Conservation (phyloP, 2,797 vertebrate genomes). For the Psittacula echo region DNA sequence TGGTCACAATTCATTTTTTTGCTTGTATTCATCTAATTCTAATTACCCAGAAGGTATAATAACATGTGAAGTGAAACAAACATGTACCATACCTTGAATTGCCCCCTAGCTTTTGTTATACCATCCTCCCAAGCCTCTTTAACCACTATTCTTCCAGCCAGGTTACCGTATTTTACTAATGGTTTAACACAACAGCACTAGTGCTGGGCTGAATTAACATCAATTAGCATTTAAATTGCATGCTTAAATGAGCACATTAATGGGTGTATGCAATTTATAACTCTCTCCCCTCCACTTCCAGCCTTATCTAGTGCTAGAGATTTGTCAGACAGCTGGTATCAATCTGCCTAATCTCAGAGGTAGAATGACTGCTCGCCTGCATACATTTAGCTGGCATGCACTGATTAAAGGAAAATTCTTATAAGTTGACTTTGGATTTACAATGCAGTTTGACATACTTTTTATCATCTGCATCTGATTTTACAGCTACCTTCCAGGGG, state of each 20-base stretch:
- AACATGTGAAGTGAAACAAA: not conserved
- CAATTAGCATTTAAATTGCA: conserved; percentile 73
- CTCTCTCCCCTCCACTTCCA: conserved; percentile 5
- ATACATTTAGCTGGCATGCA: not conserved
- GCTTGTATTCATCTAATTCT: not conserved
- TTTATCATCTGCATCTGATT: conserved; percentile 33
- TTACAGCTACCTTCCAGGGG: conserved; percentile 15
- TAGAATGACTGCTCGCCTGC: conserved; percentile 28
- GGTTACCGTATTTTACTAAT: not conserved
- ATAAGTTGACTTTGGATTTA: conserved; percentile 53
- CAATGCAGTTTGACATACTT: not conserved
- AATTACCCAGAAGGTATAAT: not conserved
- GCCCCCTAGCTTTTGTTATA: not conserved
- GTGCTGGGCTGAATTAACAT: conserved; percentile 55
- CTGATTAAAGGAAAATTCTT: conserved; percentile 54
- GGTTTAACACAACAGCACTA: not conserved
- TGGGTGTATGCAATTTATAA: conserved; percentile 40
- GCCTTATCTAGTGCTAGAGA: conserved; percentile 31
- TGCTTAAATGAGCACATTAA: conserved; percentile 55
- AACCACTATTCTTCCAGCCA: not conserved
- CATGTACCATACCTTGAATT: not conserved
- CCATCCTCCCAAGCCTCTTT: not conserved
- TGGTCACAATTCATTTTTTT: not conserved
- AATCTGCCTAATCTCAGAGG: conserved; percentile 50
- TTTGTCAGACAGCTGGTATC: conserved; percentile 50